phyloP scores from a whole-genome alignment of 1,140 invertebrate species.

The Drosophila saltans region DNA sequence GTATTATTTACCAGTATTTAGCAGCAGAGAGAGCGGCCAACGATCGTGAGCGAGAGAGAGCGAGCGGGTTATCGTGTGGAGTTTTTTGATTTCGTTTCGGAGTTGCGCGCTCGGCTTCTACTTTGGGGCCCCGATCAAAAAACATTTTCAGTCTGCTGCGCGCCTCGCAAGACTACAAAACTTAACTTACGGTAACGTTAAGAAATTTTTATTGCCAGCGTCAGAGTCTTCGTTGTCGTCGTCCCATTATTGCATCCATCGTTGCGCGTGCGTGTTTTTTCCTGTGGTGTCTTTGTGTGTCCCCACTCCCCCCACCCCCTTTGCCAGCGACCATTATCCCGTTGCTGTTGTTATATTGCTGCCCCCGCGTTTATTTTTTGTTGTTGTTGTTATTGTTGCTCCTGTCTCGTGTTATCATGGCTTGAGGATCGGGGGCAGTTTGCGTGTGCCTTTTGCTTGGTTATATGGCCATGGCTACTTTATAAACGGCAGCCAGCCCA shows the following conservation, averaged over 20 bases:
- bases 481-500: slow-evolving; percentile 56
- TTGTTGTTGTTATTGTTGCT: slow-evolving; percentile 1
- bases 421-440: slow-evolving; percentile 54
- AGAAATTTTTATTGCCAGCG: no score
- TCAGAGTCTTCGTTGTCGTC: no score
- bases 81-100: slow-evolving; percentile 22
- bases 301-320: background rate
- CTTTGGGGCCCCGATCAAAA: slow-evolving; percentile 38
- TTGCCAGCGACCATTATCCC: background rate
- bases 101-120: slow-evolving; percentile 27
- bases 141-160: slow-evolving; percentile 40
- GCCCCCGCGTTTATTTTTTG: slow-evolving; percentile 25
- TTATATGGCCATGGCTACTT: slow-evolving; percentile 20
- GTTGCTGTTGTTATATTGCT: slow-evolving; percentile 3
- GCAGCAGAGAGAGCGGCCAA: slow-evolving; percentile 1
- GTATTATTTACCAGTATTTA: slow-evolving; percentile 49
- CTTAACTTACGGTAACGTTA: background rate
- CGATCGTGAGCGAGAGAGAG: no score
- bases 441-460: slow-evolving; percentile 16
- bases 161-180: slow-evolving; percentile 32
- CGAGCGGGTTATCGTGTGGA: background rate
- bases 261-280: slow-evolving; percentile 39
- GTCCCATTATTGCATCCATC: background rate
- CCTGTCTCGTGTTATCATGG: slow-evolving; percentile 41
- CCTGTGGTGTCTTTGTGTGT: background rate